Evolutionary conservation across 2,888 invertebrate species (phyloP).

Genomic region (Drosophila macrospina): DNA sequence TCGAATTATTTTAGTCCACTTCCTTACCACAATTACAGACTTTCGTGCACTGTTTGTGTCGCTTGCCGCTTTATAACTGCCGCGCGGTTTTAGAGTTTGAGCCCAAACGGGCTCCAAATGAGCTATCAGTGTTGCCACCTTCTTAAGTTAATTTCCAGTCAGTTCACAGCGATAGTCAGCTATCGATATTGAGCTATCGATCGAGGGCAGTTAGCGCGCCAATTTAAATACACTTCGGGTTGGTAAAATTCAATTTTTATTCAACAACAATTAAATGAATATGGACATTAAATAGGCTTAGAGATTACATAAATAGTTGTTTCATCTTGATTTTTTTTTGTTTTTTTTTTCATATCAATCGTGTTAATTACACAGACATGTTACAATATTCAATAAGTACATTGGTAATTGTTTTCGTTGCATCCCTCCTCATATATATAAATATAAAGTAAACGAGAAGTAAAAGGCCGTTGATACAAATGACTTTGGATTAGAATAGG

Average conservation of each 20-base stretch:
- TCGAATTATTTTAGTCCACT: neutral
- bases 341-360: conserved; percentile 29
- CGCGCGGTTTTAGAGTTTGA: conserved; percentile 23
- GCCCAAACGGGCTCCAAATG: conserved; percentile 17
- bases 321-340: conserved; percentile 39
- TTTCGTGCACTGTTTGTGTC: conserved; percentile 9
- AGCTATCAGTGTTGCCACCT: conserved; percentile 39
- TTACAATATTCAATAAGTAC: conserved; percentile 77
- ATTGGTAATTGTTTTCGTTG: conserved; percentile 78
- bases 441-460: conserved; percentile 77
- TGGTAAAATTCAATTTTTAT: conserved; percentile 77
- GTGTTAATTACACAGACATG: conserved; percentile 59
- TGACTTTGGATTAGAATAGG: conserved; percentile 77
- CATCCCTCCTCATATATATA: conserved; percentile 58
- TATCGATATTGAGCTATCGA: conserved; percentile 32
- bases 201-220: conserved; percentile 3
- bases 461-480: conserved; percentile 79
- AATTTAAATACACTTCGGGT: conserved; percentile 1
- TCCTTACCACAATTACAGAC: conserved; percentile 48
- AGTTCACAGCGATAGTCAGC: conserved; percentile 24
- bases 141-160: too few species aligned
- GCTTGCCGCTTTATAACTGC: conserved; percentile 65
- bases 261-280: conserved; percentile 79
- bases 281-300: conserved; percentile 79
- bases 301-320: conserved; percentile 74